phyloP scores from a whole-genome alignment of 35 echinoderm and acorn worm species.

The Diadema setosum region DNA sequence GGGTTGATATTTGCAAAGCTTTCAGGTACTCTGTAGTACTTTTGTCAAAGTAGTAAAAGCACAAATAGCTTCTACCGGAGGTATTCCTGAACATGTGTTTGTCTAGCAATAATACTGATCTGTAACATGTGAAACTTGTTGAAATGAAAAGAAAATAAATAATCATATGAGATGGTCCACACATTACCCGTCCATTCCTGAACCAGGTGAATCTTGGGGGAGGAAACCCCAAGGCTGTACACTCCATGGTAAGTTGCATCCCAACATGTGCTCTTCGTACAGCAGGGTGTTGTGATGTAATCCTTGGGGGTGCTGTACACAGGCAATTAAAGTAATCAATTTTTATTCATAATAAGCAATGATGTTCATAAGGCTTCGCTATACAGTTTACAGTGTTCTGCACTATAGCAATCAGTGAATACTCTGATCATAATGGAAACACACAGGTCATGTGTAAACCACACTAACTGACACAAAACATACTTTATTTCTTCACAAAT shows the following conservation, averaged over 20 bases:
- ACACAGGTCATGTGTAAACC: too few species aligned
- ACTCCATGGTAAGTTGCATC: background rate
- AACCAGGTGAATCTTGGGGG: slow-evolving; percentile 28
- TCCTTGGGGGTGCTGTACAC: background rate
- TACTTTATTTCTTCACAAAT: too few species aligned
- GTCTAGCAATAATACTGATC: background rate
- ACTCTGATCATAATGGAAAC: too few species aligned
- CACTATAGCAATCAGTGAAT: too few species aligned
- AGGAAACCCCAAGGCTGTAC: background rate
- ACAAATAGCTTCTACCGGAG: background rate
- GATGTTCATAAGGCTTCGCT: too few species aligned
- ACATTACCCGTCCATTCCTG: slow-evolving; percentile 17
- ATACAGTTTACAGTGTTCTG: too few species aligned
- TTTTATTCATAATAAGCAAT: too few species aligned
- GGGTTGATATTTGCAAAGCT: too few species aligned
- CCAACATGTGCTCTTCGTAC: background rate
- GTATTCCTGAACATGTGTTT: background rate
- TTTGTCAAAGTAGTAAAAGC: too few species aligned
- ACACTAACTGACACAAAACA: too few species aligned
- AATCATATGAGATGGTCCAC: background rate
- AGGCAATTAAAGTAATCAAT: too few species aligned
- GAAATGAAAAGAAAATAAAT: background rate
- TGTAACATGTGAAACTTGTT: background rate
- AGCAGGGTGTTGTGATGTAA: background rate
- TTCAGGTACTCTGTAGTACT: too few species aligned